Evolutionary conservation across 1,140 invertebrate genomes (phyloP), one percentile per base, ranked within the genome.

Genomic region (Cheumatopsyche charites): DNA sequence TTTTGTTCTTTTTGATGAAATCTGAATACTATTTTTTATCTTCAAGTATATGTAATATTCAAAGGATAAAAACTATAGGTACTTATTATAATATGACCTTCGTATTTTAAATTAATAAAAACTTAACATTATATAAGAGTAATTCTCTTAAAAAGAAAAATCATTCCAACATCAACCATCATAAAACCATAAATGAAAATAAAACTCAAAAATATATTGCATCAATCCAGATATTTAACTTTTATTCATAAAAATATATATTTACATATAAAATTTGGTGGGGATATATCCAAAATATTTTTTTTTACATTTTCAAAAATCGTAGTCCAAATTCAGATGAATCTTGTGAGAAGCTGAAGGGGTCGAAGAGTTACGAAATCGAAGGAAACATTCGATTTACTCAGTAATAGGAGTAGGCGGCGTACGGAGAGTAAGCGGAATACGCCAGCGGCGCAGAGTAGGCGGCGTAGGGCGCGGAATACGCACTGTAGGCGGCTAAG

Each of bases 401-500:
- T 4, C 65, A 73, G 66, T 73, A 49, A 23, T 73, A 58, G 71
- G 21, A 15, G 69, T 78, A 77, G 12, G 76, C 74, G 19, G 73
- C 68, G 67, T 80, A 78, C 36, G 76, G 74, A 1, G 76, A 55
- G n/a, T n/a, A n/a, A n/a, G n/a, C n/a, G 23, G 71, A 26, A 71
- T 76, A 75, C 19, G 72, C 67, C 0, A 67, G 69, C 41, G 41
- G 62, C 0, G 71, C 36, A 15, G 36, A 45, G 68, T 75, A 77
- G 26, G 75, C 63, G 0, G 73, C 71, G 75, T 58, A 73, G 71
- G 86, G 86, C 17, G 70, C 70, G 45, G 79, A 82, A 78, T 86
- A 85, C 1, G 80, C 80, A 7, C 81, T 79, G 77, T 83, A 84
- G 15, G 81, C 79, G 1, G 82, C 71, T 11, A 58, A 23, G 4